phyloP scores from a whole-genome alignment of 1,140 invertebrate species.

The Andricus grossulariae region DNA sequence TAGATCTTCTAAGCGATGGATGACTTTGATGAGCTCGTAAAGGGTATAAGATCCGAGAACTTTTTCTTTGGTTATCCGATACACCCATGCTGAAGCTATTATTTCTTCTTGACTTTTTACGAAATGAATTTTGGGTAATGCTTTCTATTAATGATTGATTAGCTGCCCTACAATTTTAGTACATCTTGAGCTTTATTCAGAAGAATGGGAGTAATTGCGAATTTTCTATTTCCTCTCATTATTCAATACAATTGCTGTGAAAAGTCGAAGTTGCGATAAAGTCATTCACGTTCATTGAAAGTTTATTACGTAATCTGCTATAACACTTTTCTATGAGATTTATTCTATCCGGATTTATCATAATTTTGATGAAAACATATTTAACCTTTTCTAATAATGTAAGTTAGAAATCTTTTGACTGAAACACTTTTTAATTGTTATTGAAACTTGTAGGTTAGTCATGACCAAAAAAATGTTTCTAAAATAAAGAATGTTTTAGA shows the following conservation, averaged over 20 bases:
- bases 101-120: constrained; percentile 24
- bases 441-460: no score
- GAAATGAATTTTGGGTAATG: constrained; percentile 10
- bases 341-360: no score
- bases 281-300: background rate
- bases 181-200: constrained; percentile 7
- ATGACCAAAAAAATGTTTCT: no score
- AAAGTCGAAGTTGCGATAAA: constrained; percentile 19
- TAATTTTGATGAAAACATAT: no score
- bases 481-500: no score
- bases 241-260: constrained; percentile 9
- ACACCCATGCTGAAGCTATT: constrained; percentile 2
- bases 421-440: no score
- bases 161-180: constrained; percentile 1
- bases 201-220: constrained; percentile 18
- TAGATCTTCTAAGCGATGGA: background rate
- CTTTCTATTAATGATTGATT: constrained; percentile 10
- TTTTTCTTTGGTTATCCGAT: constrained; percentile 11
- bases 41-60: constrained; percentile 6
- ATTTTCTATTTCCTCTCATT: constrained; percentile 15
- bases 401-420: no score
- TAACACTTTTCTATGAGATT: background rate
- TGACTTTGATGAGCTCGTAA: constrained; percentile 4
- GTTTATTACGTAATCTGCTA: background rate
- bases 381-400: no score